A percentile compares a stretch with the other conserved stretches of the same genome.
These are phyloP conservation scores for Sebastes hubbsi DNA, from an alignment of 2,797 vertebrate genomes.

Conservation along the genomic window DNA sequence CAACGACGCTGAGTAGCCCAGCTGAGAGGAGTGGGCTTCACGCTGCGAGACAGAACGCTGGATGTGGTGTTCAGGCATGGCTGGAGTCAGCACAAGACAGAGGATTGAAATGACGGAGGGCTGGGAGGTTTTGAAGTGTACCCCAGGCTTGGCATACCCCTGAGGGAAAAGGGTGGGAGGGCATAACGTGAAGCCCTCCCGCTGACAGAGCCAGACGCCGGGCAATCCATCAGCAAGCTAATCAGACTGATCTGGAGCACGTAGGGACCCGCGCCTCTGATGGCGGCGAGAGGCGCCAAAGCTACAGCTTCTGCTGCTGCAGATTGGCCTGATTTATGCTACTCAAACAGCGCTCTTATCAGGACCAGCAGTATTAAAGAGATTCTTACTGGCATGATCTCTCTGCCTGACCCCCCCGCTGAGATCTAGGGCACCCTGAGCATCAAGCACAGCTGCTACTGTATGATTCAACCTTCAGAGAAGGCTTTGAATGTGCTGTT, in stretches of 20 bases:
- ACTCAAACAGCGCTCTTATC: conserved; percentile 68
- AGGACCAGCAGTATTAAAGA: conserved; percentile 64
- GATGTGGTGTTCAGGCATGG: conserved; percentile 29
- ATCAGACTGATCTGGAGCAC: conserved; percentile 79
- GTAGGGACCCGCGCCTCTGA: conserved; percentile 46
- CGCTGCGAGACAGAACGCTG: conserved; percentile 45
- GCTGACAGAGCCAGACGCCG: conserved; percentile 64
- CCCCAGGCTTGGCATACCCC: conserved; percentile 43
- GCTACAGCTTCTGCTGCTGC: conserved; percentile 56
- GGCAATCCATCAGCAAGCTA: conserved; percentile 78
- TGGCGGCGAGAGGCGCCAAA: conserved; percentile 18
- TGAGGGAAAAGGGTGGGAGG: conserved; percentile 7
- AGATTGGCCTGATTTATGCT: conserved; percentile 75
- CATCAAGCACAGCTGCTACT: conserved; percentile 39
- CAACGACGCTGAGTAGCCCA: conserved; percentile 5
- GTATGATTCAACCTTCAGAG: conserved; percentile 43
- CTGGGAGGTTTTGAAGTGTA: conserved; percentile 49
- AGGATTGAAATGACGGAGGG: conserved; percentile 23
- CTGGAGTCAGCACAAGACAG: conserved; percentile 46
- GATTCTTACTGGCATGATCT: conserved; percentile 73
- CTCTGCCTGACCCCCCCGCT: conserved; percentile 32
- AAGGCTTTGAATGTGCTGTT: conserved; percentile 31
- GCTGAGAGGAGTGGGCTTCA: conserved; percentile 43
- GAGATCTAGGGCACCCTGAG: conserved; percentile 55
- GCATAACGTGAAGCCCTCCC: conserved; percentile 40